A percentile compares a stretch with the other conserved stretches of the same genome.
These are phyloP conservation scores for Pachypsylla venusta DNA, from an alignment of 1,140 invertebrate species.

Conservation along the genomic window DNA sequence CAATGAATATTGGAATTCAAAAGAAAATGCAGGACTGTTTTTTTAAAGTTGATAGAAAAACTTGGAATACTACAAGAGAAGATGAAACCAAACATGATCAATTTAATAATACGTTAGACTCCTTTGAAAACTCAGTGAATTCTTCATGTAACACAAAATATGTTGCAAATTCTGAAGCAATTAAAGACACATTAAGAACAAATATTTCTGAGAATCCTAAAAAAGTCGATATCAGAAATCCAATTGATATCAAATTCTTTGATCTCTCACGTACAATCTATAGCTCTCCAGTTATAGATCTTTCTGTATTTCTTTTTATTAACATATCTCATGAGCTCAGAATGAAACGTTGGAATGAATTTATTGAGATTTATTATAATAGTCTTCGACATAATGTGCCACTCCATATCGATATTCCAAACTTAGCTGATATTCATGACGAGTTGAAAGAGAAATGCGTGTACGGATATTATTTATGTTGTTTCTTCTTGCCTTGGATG, in stretches of 20 bases:
- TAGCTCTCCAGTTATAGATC: conserved; percentile 1
- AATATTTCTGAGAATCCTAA: no score
- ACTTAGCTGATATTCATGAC: conserved; percentile 24
- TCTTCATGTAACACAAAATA: no score
- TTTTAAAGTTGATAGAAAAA: no score
- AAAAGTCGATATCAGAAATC: no score
- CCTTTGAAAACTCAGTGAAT: no score
- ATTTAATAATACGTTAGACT: no score
- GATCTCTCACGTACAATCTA: background rate
- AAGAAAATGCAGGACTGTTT: no score
- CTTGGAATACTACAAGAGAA: no score
- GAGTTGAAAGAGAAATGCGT: conserved; percentile 28
- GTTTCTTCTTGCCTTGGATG: conserved; percentile 27
- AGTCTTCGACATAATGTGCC: background rate
- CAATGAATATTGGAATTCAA: no score
- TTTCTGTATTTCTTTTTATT: conserved; percentile 3
- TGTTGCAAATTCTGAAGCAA: no score
- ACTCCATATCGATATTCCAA: background rate
- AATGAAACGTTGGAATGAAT: background rate
- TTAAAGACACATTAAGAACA: no score
- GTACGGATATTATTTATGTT: conserved; percentile 27
- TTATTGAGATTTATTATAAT: background rate
- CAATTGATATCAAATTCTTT: conserved; percentile 2
- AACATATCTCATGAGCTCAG: background rate
- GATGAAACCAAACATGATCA: no score